Percentiles rank a stretch among this genome's conserved stretches.
Evolutionary conservation across 2,113 vertebrate species (phyloP).

Genomic region (Columba livia): DNA sequence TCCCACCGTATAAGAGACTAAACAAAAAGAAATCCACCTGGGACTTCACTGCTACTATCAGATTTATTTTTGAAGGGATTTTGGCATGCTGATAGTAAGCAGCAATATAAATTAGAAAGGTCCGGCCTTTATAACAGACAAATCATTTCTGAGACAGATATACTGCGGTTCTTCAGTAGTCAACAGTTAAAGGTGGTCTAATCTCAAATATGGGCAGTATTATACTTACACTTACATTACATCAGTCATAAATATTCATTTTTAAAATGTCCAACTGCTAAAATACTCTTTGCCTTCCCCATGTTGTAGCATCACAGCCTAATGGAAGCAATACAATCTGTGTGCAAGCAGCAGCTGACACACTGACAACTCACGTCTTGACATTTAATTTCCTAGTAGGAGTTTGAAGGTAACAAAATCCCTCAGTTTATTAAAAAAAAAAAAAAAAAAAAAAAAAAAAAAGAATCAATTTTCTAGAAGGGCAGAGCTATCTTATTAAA

Average conservation of each 20-base stretch:
- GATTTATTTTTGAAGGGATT: neutral
- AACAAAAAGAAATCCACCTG: neutral
- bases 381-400: neutral
- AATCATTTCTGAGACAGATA: neutral
- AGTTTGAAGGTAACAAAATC: neutral
- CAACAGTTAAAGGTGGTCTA: neutral
- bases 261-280: neutral
- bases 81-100: neutral
- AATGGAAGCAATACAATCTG: neutral
- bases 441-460: neutral
- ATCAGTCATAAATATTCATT: neutral
- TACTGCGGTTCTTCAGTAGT: neutral
- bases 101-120: neutral
- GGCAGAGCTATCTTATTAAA: neutral
- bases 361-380: neutral
- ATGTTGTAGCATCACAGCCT: neutral
- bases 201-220: neutral
- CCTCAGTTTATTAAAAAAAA: too few species aligned
- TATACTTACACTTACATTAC: neutral
- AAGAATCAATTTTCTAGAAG: neutral
- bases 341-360: neutral
- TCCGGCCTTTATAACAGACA: neutral
- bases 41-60: neutral
- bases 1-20: neutral
- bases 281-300: neutral